phyloP scores from a whole-genome alignment of 2,797 vertebrate genomes.

The Syncerus caffer region DNA sequence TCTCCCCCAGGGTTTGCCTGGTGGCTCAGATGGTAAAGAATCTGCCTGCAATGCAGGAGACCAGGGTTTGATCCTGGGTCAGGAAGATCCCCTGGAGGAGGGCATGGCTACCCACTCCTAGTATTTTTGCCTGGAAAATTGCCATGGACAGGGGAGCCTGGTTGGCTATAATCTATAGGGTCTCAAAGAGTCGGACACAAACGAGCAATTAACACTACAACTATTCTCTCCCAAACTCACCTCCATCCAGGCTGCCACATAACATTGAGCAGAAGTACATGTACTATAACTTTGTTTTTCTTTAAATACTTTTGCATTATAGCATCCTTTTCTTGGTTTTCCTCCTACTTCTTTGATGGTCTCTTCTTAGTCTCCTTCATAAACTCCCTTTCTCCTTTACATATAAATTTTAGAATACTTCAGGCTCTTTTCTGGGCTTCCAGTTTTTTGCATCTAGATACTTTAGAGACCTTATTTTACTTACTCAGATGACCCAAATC shows the following conservation, averaged over 20 bases:
- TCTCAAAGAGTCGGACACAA: not conserved
- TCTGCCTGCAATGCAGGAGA: not conserved
- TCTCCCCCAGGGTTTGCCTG: not conserved
- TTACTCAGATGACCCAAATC: not conserved
- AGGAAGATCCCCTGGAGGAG: not conserved
- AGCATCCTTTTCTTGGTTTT: not conserved
- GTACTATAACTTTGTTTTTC: not conserved
- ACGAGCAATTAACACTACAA: not conserved
- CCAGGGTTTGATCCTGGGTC: not conserved
- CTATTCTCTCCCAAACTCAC: not conserved
- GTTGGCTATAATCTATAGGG: not conserved
- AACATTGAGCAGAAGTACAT: not conserved
- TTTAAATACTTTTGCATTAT: not conserved
- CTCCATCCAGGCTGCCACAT: not conserved
- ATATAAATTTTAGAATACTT: not conserved
- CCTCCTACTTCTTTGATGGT: not conserved
- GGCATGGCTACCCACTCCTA: not conserved
- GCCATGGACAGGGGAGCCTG: not conserved
- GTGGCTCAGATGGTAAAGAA: not conserved
- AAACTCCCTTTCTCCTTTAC: not conserved
- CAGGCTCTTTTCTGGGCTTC: not conserved
- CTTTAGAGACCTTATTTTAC: not conserved
- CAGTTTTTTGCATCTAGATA: not conserved
- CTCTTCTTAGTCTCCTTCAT: not conserved
- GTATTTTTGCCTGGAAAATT: not conserved